Percentiles rank a stretch among this genome's conserved stretches.
These are phyloP conservation scores for Rhinoderma darwinii DNA, from an alignment of 2,113 vertebrate species.

Conservation along the genomic window DNA sequence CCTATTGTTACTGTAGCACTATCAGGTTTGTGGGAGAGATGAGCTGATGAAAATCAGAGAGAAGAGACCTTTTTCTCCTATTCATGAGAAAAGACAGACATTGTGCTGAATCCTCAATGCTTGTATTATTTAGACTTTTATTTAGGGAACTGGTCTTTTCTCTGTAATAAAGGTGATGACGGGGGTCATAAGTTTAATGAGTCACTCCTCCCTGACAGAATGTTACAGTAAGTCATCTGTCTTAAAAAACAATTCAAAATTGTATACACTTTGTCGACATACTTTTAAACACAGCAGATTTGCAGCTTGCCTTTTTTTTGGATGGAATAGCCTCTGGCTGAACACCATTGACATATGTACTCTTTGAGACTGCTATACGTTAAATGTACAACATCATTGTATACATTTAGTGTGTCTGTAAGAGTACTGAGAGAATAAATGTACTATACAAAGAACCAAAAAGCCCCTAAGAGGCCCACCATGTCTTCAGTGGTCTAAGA, in stretches of 20 bases:
- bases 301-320: background rate
- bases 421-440: too few relatives aligned
- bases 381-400: too few relatives aligned
- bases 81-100: conserved; percentile 32
- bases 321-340: background rate
- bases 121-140: conserved; percentile 47
- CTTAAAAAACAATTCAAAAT: conserved; percentile 17
- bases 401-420: too few relatives aligned
- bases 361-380: background rate
- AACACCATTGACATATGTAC: too few relatives aligned
- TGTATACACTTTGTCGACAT: background rate
- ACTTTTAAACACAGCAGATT: conserved; percentile 13
- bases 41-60: conserved; percentile 49
- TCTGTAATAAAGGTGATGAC: conserved; percentile 29
- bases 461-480: too few relatives aligned
- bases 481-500: too few relatives aligned
- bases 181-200: conserved; percentile 56
- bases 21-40: conserved; percentile 52
- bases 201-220: background rate
- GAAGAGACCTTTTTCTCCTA: conserved; percentile 33
- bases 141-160: conserved; percentile 22
- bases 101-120: background rate
- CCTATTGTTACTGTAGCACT: conserved; percentile 33
- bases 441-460: too few relatives aligned
- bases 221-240: conserved; percentile 19